Percentiles rank a stretch among this genome's conserved stretches.
phyloP scores from a whole-genome alignment of 2,888 invertebrate species.

The Hypomecis atomaria region DNA sequence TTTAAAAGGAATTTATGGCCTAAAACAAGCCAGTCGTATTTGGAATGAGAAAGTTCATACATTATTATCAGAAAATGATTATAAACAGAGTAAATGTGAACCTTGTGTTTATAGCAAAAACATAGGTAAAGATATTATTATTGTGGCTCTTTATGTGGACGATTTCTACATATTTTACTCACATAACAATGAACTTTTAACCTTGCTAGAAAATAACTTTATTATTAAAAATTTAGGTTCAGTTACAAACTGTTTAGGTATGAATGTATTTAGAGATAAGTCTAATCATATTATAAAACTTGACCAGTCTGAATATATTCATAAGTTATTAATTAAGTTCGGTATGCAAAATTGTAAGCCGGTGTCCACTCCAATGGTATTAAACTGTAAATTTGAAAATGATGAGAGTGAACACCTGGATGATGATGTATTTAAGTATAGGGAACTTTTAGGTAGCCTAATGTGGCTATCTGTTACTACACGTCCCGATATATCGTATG shows the following conservation, averaged over 20 bases:
- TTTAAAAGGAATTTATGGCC: conserved; percentile 34
- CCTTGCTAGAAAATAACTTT: conserved; percentile 4
- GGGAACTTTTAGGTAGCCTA: too few species aligned
- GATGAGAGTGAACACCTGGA: too few species aligned
- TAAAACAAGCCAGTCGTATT: conserved; percentile 32
- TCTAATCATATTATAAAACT: too few species aligned
- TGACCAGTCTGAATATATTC: too few species aligned
- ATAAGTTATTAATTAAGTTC: too few species aligned
- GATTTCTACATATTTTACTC: conserved; percentile 13
- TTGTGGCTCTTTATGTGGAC: conserved; percentile 21
- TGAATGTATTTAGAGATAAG: conserved; percentile 11
- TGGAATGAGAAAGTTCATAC: conserved; percentile 25
- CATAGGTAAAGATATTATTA: neutral
- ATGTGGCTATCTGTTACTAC: too few species aligned
- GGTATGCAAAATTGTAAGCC: too few species aligned
- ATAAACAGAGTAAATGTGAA: conserved; percentile 1
- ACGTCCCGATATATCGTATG: too few species aligned
- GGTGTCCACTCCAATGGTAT: too few species aligned
- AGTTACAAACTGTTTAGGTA: conserved; percentile 36
- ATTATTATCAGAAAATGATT: neutral
- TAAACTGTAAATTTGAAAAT: too few species aligned
- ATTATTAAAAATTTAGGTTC: conserved; percentile 24
- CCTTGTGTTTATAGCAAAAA: conserved; percentile 7
- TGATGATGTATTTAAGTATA: too few species aligned
- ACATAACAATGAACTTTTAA: conserved; percentile 1